phyloP scores from a whole-genome alignment of 1,140 invertebrate species.

The Bemisia tabaci region DNA sequence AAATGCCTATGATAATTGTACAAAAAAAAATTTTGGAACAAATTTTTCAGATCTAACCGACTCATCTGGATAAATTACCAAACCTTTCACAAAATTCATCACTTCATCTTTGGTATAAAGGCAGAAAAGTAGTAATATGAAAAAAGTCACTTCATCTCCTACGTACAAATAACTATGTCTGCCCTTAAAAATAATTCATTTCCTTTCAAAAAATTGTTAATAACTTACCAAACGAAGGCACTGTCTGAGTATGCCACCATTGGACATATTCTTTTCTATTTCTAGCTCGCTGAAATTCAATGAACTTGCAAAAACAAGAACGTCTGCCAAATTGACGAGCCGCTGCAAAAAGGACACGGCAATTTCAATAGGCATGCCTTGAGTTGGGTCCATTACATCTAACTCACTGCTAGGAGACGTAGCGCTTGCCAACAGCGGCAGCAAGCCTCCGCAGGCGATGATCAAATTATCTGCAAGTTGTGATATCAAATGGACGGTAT shows the following conservation, averaged over 20 bases:
- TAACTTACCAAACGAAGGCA: constrained; percentile 79
- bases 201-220: not conserved
- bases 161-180: no score
- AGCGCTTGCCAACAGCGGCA: constrained; percentile 91
- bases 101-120: not conserved
- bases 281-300: constrained; percentile 95
- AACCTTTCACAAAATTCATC: no score
- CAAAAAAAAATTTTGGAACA: not conserved
- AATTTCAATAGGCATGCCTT: constrained; percentile 96
- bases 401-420: constrained; percentile 98
- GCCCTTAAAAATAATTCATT: no score
- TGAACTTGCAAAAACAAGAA: constrained; percentile 93
- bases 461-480: constrained; percentile 98
- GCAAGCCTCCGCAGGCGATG: constrained; percentile 92
- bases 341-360: constrained; percentile 93
- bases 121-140: constrained; percentile 1
- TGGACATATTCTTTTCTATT: constrained; percentile 99
- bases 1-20: not conserved
- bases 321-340: constrained; percentile 95
- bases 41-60: no score
- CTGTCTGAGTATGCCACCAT: constrained; percentile 92
- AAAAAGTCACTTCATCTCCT: no score
- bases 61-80: no score
- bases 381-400: constrained; percentile 94
- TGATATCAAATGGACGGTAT: constrained; percentile 97